Base-by-base conservation (phyloP, 2,113 vertebrate genomes). In the Condylura cristata region DNA sequence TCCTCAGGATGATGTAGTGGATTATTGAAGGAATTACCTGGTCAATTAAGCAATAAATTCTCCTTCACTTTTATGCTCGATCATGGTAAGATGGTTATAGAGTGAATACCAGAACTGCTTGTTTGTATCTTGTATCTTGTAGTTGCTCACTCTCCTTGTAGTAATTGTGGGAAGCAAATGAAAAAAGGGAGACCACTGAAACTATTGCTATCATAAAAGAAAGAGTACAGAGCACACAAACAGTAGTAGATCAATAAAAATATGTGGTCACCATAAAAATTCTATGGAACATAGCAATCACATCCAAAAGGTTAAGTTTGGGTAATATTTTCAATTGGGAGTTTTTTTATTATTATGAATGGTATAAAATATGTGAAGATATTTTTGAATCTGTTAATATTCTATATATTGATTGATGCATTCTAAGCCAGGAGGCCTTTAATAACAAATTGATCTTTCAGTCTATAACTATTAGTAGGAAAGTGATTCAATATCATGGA, bases 361-460 rank as follows among this genome's bases (percentile, higher is more conserved):
- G 1, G 60, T 8, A 76, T 30, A 26, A 95, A 82, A 5, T 10
- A 41, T 75, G 2, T 18, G 46, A 61, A 87, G 12, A 3, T 18
- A 41, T 2, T 30, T 11, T 80, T 70, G 1, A 81, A 51, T 48
- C 20, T 56, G 22, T 60, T 44, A n/a, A 41, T 71, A 83, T 48
- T 30, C 0, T 5, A 28, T 34, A 6, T 72, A 22, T 1, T 74
- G 16, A 22, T 1, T 74, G 16, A n/a, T 16, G 74, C 22, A 0
- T 3, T 6, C 56, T 65, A 46, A 80, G n/a, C 34, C 56, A 82
- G 2, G 8, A 41, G 1, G 8, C 17, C 26, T 37, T 79, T 61
- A 71, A 56, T 26, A 72, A 44, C 34, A 37, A 70, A 51, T 37
- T 37, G 20, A 53, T 85, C 12, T 85, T 70, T 61, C 41, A 51